phyloP scores from a whole-genome alignment of 1,140 invertebrate genomes.

The Elymnias hypermnestra region DNA sequence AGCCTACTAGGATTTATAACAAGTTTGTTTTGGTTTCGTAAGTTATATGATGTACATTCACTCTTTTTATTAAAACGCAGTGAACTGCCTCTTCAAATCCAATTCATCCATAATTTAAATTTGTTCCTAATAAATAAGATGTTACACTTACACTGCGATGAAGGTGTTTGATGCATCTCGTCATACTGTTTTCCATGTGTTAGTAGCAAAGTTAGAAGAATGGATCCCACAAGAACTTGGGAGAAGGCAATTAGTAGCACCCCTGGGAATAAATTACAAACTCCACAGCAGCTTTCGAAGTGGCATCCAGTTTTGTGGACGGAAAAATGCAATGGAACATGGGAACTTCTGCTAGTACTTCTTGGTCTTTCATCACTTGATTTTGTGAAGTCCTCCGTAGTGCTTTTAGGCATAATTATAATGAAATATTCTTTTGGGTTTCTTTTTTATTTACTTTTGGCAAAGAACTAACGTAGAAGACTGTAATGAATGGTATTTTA shows the following conservation, averaged over 20 bases:
- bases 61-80: too few relatives aligned
- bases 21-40: too few relatives aligned
- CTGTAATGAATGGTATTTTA: too few relatives aligned
- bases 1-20: too few relatives aligned
- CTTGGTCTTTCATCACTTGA: slow-evolving; percentile 32
- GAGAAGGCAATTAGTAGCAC: slow-evolving; percentile 55
- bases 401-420: slow-evolving; percentile 42
- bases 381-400: slow-evolving; percentile 35
- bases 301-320: slow-evolving; percentile 60
- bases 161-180: slow-evolving; percentile 49
- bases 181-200: slow-evolving; percentile 54
- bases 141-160: slow-evolving; percentile 50
- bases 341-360: slow-evolving; percentile 27
- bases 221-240: slow-evolving; percentile 52
- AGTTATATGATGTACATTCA: too few relatives aligned
- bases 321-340: slow-evolving; percentile 46
- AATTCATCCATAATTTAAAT: too few relatives aligned
- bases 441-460: too few relatives aligned
- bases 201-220: slow-evolving; percentile 50
- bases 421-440: too few relatives aligned
- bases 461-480: too few relatives aligned
- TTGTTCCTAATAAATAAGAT: too few relatives aligned
- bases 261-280: slow-evolving; percentile 63
- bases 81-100: too few relatives aligned
- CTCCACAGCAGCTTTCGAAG: slow-evolving; percentile 61